These are phyloP conservation scores for Tokudaia tokunoshimensis DNA, from an alignment of 2,797 vertebrate species.

Conservation along the genomic window DNA sequence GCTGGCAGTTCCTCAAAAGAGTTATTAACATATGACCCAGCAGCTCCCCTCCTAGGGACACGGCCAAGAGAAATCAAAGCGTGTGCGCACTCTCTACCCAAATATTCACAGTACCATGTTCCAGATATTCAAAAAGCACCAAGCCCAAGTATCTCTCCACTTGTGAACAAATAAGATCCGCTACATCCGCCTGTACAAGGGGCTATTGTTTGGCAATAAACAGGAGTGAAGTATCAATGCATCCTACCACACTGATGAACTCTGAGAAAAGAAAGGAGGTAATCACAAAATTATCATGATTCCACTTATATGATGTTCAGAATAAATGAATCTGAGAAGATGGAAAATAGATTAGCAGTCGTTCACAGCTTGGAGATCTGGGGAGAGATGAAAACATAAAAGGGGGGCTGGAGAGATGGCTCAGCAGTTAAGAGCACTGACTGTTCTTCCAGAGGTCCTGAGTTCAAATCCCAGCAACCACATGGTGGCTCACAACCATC, in stretches of 20 bases:
- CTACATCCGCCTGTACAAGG: not conserved
- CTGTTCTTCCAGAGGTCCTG: too few relatives aligned
- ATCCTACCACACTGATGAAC: not conserved
- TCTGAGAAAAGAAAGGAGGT: not conserved
- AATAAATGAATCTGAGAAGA: not conserved
- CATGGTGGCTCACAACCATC: too few relatives aligned
- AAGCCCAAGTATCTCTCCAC: constrained; percentile 22
- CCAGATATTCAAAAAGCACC: not conserved
- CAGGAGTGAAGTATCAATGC: not conserved
- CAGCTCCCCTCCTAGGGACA: constrained; percentile 32
- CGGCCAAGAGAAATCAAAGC: constrained; percentile 53
- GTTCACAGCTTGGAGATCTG: not conserved
- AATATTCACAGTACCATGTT: not conserved
- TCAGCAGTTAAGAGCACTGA: too few relatives aligned
- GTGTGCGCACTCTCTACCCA: not conserved
- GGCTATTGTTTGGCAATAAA: constrained; percentile 35
- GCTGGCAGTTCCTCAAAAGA: constrained; percentile 58
- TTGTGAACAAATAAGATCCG: constrained; percentile 8
- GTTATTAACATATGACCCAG: constrained; percentile 49
- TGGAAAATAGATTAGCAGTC: not conserved
- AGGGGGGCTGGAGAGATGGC: not conserved
- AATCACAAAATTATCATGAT: constrained; percentile 23
- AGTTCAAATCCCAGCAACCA: too few relatives aligned
- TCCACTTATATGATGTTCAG: constrained; percentile 12
- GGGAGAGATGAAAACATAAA: constrained; percentile 24